Base-by-base conservation (phyloP, 2,113 vertebrate genomes). In the Suricata suricatta region DNA sequence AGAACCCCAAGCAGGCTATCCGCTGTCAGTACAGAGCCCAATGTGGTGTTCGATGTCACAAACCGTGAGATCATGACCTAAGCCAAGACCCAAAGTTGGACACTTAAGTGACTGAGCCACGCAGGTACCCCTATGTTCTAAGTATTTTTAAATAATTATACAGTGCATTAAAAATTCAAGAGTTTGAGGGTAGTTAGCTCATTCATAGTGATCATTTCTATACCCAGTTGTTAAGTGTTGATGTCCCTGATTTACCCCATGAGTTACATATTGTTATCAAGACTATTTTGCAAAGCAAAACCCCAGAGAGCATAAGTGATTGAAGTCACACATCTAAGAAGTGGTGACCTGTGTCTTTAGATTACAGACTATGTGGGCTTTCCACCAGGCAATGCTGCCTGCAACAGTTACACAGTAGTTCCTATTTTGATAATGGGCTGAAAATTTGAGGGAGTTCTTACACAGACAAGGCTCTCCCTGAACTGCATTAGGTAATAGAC, bases 401-500 rank as follows among this genome's bases (percentile, higher is more conserved):
- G 15, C 63, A n/a, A 2, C 2, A 12, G 50, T 29, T 74, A 33
- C 13, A 1, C 0, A 0, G 16, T 11, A 15, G 47, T 96, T 95
- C 83, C 72, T 50, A 0, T 87, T 82, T 86, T 82, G 88, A 60
- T 94, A 96, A 97, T 88, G 80, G 90, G 47, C 80, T 76, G 80
- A 76, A 90, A 85, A 96, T 92, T 72, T 54, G 84, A 93, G 69
- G 60, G 92, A 31, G 47, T 80, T 71, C 84, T 92, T 96, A 60
- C 33, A 17, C 10, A 2, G 5, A 17, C 10, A 2, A 4, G 8
- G n/a, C 47, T 71, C 0, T 93, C 50, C 72, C 81, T 52, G 3
- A 9, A 72, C 80, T 74, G n/a, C 94, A 74, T 90, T 92, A 87
- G 41, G 80, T 83, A 23, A 64, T 25, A 1, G 33, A 52, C 44